phyloP scores from a whole-genome alignment of 2,113 vertebrate species.

The Merops nubicus region DNA sequence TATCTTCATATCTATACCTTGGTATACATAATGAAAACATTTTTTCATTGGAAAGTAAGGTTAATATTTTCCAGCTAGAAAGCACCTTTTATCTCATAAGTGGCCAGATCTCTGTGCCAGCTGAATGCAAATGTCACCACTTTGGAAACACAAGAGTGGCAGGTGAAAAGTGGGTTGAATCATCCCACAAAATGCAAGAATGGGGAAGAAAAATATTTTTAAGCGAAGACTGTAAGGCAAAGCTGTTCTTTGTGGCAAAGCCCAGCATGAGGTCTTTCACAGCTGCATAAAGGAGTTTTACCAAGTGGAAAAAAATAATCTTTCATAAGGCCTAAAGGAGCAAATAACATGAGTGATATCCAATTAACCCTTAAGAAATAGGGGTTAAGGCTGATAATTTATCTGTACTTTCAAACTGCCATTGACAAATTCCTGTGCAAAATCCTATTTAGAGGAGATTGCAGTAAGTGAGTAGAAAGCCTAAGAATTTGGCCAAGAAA shows the following conservation, averaged over 20 bases:
- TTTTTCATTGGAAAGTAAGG: neutral
- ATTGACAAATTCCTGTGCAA: neutral
- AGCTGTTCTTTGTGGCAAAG: neutral
- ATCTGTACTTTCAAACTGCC: neutral
- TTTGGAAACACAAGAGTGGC: neutral
- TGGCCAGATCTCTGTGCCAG: neutral
- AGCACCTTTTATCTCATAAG: neutral
- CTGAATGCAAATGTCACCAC: neutral
- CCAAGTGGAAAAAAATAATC: neutral
- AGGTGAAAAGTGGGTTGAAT: neutral
- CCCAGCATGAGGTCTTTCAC: neutral
- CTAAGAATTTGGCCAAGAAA: neutral
- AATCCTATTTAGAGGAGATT: neutral
- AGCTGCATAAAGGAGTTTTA: neutral
- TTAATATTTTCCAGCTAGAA: slow-evolving; percentile 38
- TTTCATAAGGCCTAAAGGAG: neutral
- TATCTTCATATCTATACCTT: slow-evolving; percentile 3
- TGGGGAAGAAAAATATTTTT: neutral
- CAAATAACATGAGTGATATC: neutral
- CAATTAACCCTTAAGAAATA: neutral
- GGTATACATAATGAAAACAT: neutral
- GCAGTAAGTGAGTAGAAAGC: neutral
- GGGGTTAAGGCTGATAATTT: neutral
- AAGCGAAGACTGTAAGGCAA: neutral
- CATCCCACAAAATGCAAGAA: neutral